Evolutionary conservation across 2,888 invertebrate genomes (phyloP).

Genomic region (Eilema depressum): DNA sequence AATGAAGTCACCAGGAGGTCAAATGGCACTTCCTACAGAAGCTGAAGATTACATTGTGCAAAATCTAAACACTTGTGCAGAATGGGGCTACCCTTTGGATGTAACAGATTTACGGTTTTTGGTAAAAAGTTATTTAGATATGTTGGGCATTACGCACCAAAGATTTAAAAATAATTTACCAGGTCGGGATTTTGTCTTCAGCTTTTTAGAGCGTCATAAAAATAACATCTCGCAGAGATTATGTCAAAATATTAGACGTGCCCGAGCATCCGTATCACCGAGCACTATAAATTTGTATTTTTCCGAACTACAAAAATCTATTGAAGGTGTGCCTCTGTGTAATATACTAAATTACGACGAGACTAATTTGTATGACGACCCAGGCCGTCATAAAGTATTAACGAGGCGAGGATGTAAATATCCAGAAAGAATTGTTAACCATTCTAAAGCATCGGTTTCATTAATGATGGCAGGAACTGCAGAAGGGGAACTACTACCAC

Average conservation of each 20-base stretch:
- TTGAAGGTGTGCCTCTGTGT: background rate
- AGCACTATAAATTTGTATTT: conserved; percentile 34
- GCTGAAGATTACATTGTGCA: conserved; percentile 19
- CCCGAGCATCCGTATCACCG: conserved; percentile 37
- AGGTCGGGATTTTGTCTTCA: conserved; percentile 36
- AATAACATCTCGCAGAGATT: conserved; percentile 32
- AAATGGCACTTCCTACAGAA: conserved; percentile 19
- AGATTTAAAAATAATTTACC: conserved; percentile 47
- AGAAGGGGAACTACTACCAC: conserved; percentile 1
- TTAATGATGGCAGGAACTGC: conserved; percentile 10
- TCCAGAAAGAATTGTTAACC: conserved; percentile 2
- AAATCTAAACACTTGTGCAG: conserved; percentile 25
- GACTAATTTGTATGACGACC: conserved; percentile 8
- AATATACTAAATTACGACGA: conserved; percentile 13
- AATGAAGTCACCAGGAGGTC: conserved; percentile 21
- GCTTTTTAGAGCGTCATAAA: conserved; percentile 44
- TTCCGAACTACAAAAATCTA: conserved; percentile 16
- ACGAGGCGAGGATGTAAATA: background rate
- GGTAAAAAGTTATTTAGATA: conserved; percentile 20
- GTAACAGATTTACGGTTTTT: conserved; percentile 45
- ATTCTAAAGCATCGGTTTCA: background rate
- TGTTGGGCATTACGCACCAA: conserved; percentile 37
- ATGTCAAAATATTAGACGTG: conserved; percentile 45
- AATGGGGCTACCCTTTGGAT: conserved; percentile 12
- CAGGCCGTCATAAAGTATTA: conserved; percentile 4